phyloP scores from a whole-genome alignment of 2,113 vertebrate genomes.

The Lepidothrix coronata region DNA sequence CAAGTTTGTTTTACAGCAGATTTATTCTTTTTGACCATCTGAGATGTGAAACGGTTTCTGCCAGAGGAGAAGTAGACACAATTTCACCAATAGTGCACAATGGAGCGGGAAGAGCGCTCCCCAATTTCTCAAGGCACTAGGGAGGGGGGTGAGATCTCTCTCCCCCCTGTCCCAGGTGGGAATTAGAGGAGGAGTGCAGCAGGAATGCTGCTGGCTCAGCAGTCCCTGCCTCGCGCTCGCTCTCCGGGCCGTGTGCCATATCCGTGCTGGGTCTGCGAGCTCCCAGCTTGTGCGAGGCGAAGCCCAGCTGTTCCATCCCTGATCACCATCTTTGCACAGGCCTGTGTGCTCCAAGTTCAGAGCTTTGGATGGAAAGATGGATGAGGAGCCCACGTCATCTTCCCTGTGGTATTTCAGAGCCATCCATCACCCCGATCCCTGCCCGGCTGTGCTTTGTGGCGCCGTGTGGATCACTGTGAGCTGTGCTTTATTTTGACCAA shows the following conservation, averaged over 20 bases:
- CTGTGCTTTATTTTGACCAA: background rate
- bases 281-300: background rate
- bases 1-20: background rate
- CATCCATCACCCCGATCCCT: background rate
- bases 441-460: background rate
- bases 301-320: background rate
- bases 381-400: background rate
- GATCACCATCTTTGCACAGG: accelerated
- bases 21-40: background rate
- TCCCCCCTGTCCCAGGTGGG: background rate
- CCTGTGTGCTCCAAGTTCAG: background rate
- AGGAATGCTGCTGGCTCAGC: background rate
- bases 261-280: background rate
- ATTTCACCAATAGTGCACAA: accelerated
- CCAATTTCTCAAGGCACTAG: accelerated
- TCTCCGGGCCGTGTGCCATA: background rate
- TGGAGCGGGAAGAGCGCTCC: background rate
- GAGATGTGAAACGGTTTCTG: background rate
- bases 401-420: background rate
- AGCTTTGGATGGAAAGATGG: background rate
- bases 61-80: accelerated
- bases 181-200: background rate
- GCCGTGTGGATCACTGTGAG: accelerated
- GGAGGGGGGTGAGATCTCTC: background rate
- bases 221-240: accelerated